Evolutionary conservation across 2,113 vertebrate species (phyloP).

Genomic region (Tapirus terrestris): DNA sequence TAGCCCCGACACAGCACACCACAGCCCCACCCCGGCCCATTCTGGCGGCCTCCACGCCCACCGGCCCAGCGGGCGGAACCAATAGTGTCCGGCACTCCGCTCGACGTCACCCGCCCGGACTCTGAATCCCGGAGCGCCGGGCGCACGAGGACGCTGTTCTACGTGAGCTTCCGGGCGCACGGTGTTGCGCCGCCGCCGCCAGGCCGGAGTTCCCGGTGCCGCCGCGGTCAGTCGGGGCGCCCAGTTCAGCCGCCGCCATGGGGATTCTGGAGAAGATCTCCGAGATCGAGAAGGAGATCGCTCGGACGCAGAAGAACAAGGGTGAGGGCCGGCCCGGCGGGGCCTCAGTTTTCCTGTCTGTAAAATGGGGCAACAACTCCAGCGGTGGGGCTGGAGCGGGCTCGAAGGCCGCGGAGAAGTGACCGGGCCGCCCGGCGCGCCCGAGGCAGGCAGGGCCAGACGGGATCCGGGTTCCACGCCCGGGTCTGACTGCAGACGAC

Average conservation of each 20-base stretch:
- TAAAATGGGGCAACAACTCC: background rate
- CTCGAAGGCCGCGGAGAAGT: background rate
- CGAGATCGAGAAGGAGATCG: slow-evolving; percentile 97
- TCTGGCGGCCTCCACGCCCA: rapidly evolving
- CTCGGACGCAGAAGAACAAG: slow-evolving; percentile 98
- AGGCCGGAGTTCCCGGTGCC: background rate
- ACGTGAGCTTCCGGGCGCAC: slow-evolving; percentile 19
- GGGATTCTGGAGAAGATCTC: slow-evolving; percentile 97
- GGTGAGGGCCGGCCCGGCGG: slow-evolving; percentile 82
- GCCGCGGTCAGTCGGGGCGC: background rate
- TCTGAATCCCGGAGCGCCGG: slow-evolving; percentile 21
- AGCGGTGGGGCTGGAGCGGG: background rate
- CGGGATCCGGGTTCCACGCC: background rate
- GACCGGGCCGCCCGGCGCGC: background rate
- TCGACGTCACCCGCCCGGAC: background rate
- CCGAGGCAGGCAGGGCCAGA: background rate
- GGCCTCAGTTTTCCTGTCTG: slow-evolving; percentile 47
- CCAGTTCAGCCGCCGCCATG: slow-evolving; percentile 85
- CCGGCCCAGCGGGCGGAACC: slow-evolving; percentile 68
- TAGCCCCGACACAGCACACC: background rate
- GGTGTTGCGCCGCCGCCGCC: background rate
- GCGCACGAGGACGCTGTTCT: background rate
- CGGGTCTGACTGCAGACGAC: background rate
- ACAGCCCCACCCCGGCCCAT: rapidly evolving
- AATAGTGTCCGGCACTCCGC: background rate